phyloP scores from a whole-genome alignment of 2,113 vertebrate species.

The Lepidothrix coronata region DNA sequence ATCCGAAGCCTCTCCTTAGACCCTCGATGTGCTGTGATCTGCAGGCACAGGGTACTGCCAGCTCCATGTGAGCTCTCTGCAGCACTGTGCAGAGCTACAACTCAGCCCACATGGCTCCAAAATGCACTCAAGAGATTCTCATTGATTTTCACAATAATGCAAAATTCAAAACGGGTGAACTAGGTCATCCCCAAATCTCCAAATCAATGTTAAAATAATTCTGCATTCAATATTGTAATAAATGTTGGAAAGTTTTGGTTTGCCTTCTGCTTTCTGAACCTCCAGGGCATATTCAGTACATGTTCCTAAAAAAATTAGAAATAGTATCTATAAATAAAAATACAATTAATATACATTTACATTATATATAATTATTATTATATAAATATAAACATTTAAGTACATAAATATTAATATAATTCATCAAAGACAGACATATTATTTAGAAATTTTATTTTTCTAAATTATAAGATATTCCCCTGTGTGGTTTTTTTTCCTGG shows the following conservation, averaged over 20 bases:
- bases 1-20: not conserved
- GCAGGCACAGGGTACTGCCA: not conserved
- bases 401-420: not conserved
- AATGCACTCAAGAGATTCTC: not conserved
- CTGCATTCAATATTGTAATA: not conserved
- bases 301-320: not conserved
- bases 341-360: not conserved
- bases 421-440: not conserved
- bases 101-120: not conserved
- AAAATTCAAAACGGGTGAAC: not conserved
- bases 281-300: not conserved
- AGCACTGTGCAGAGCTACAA: not conserved
- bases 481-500: not conserved
- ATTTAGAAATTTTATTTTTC: not conserved
- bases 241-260: not conserved
- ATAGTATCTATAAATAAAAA: not conserved
- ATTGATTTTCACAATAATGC: not conserved
- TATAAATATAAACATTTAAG: not conserved
- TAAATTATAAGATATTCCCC: not conserved
- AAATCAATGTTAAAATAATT: not conserved
- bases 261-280: not conserved
- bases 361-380: not conserved
- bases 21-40: accelerated
- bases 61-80: not conserved
- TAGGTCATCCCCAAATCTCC: not conserved